These are phyloP conservation scores for Brachirus orientalis DNA, from an alignment of 2,113 vertebrate genomes.

Conservation along the genomic window DNA sequence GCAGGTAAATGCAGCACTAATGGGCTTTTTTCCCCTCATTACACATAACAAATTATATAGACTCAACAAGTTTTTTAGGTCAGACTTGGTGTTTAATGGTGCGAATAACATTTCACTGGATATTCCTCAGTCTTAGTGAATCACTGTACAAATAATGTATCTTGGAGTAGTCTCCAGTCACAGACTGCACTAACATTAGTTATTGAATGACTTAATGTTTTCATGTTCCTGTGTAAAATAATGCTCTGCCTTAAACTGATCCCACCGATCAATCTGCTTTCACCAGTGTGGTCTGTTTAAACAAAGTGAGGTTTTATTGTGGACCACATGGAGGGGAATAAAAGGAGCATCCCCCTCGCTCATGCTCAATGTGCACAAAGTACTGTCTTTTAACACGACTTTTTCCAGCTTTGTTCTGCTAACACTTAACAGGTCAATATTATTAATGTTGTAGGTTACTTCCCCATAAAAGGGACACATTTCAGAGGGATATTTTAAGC, in stretches of 20 bases:
- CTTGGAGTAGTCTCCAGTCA: background rate
- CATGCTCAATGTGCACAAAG: background rate
- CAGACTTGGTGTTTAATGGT: background rate
- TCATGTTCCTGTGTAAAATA: constrained; percentile 1
- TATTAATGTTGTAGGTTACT: background rate
- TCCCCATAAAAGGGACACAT: background rate
- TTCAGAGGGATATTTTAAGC: background rate
- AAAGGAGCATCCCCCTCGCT: background rate
- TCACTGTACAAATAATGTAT: background rate
- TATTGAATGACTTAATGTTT: constrained; percentile 1
- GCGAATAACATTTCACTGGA: background rate
- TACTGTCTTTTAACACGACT: background rate
- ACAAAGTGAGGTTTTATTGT: background rate
- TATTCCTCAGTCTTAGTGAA: constrained; percentile 1
- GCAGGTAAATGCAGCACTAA: background rate
- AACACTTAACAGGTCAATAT: background rate
- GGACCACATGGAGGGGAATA: background rate
- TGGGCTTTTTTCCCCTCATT: constrained; percentile 8
- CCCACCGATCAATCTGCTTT: background rate
- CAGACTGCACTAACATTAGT: constrained; percentile 2
- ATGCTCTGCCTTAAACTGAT: constrained; percentile 17
- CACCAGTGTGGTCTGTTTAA: background rate
- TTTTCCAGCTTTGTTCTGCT: background rate
- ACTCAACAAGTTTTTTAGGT: background rate
- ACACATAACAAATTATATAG: constrained; percentile 2